Evolutionary conservation across 2,113 vertebrate genomes (phyloP).

Genomic region (Perca fluviatilis): DNA sequence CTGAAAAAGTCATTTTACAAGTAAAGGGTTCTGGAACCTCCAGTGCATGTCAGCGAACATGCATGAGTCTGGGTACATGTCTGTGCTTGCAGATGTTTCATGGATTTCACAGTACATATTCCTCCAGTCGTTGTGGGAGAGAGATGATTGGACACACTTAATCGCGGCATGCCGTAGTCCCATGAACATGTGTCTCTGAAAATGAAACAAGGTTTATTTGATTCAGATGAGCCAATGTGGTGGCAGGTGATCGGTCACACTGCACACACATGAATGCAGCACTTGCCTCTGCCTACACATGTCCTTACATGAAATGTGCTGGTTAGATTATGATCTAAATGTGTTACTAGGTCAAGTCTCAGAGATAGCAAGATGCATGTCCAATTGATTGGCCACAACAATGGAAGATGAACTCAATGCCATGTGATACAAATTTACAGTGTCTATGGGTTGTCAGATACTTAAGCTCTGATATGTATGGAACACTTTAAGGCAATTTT

Average conservation of each 20-base stretch:
- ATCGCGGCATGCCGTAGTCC: background rate
- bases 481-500: background rate
- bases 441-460: conserved; percentile 18
- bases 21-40: conserved; percentile 36
- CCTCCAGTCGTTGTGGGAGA: background rate
- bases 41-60: conserved; percentile 19
- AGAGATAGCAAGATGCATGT: conserved; percentile 30
- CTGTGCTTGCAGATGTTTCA: conserved; percentile 41
- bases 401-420: conserved; percentile 24
- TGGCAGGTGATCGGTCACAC: conserved; percentile 19
- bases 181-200: conserved; percentile 22
- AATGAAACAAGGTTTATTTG: conserved; percentile 42
- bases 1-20: conserved; percentile 71
- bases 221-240: background rate
- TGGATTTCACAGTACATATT: conserved; percentile 44
- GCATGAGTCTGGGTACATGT: conserved; percentile 27
- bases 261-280: background rate
- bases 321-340: conserved; percentile 43
- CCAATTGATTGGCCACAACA: conserved; percentile 46
- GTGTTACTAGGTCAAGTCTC: conserved; percentile 61
- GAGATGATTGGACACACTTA: conserved; percentile 11
- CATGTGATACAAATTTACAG: conserved; percentile 19
- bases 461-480: conserved; percentile 4
- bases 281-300: conserved; percentile 1
- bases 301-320: conserved; percentile 29